Percentiles rank a stretch among this genome's conserved stretches.
Evolutionary conservation across 2,888 invertebrate species (phyloP).

Genomic region (Drosophila subquinaria): DNA sequence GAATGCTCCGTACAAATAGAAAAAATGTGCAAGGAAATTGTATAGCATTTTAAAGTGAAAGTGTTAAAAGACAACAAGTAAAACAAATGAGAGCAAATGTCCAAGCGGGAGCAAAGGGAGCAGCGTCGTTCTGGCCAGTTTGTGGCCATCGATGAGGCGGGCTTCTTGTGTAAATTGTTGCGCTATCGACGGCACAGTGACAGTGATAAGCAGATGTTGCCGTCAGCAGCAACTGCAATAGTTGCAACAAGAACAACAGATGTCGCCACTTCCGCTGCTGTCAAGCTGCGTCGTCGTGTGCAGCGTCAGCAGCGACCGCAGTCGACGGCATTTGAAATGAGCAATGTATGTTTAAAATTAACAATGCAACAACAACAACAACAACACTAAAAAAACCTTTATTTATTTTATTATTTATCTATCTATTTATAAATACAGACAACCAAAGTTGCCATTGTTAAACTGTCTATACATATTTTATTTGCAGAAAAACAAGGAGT

Average conservation of each 20-base stretch:
- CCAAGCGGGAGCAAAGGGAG: conserved; percentile 25
- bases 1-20: background rate
- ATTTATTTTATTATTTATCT: too few species aligned
- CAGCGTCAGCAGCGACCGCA: conserved; percentile 65
- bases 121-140: conserved; percentile 82
- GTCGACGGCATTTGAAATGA: conserved; percentile 71
- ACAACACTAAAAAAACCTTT: background rate
- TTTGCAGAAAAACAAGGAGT: conserved; percentile 91
- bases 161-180: conserved; percentile 62
- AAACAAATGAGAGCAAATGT: conserved; percentile 37
- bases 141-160: conserved; percentile 75
- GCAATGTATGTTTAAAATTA: conserved; percentile 58
- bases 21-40: conserved; percentile 19
- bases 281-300: conserved; percentile 57
- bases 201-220: conserved; percentile 24
- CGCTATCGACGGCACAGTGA: conserved; percentile 67
- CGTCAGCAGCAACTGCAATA: conserved; percentile 17
- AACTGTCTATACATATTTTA: conserved; percentile 4
- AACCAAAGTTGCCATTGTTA: background rate
- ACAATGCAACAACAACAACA: conserved; percentile 21
- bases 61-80: conserved; percentile 6
- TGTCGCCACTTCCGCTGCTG: conserved; percentile 57
- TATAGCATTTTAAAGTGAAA: conserved; percentile 35
- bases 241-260: conserved; percentile 18
- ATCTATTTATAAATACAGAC: conserved; percentile 14